phyloP scores from a whole-genome alignment of 2,797 vertebrate genomes.

The Anabacerthia variegaticeps region DNA sequence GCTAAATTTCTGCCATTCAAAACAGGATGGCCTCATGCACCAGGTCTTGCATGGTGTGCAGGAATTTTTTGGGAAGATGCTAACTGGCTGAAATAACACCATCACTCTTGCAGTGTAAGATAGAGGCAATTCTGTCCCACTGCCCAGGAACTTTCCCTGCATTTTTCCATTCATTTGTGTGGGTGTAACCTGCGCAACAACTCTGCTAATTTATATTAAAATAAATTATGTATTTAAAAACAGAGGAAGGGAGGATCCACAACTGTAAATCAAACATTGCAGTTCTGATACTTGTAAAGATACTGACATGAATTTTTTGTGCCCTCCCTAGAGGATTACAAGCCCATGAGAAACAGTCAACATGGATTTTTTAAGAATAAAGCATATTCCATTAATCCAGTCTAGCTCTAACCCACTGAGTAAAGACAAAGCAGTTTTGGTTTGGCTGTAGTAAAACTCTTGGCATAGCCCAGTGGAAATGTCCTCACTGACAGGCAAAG shows the following conservation, averaged over 20 bases:
- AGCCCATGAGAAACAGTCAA: not conserved
- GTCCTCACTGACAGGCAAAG: not conserved
- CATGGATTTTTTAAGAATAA: not conserved
- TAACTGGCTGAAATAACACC: not conserved
- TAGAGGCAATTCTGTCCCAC: not conserved
- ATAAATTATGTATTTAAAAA: not conserved
- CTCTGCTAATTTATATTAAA: not conserved
- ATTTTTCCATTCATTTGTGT: not conserved
- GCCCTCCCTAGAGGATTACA: not conserved
- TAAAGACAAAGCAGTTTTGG: not conserved
- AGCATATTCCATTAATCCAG: not conserved
- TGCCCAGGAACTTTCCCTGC: not conserved
- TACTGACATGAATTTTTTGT: not conserved
- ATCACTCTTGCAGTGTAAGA: not conserved
- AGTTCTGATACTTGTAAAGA: not conserved
- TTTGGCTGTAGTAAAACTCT: not conserved
- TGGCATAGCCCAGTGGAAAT: not conserved
- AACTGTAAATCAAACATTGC: not conserved
- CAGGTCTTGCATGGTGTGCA: not conserved
- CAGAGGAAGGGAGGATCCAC: not conserved
- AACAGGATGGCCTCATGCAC: not conserved
- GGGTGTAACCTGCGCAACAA: not conserved
- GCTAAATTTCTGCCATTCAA: not conserved
- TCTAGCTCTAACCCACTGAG: not conserved
- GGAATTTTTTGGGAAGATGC: not conserved